phyloP scores from a whole-genome alignment of 2,888 invertebrate genomes.

The Clepsis dumicolana region DNA sequence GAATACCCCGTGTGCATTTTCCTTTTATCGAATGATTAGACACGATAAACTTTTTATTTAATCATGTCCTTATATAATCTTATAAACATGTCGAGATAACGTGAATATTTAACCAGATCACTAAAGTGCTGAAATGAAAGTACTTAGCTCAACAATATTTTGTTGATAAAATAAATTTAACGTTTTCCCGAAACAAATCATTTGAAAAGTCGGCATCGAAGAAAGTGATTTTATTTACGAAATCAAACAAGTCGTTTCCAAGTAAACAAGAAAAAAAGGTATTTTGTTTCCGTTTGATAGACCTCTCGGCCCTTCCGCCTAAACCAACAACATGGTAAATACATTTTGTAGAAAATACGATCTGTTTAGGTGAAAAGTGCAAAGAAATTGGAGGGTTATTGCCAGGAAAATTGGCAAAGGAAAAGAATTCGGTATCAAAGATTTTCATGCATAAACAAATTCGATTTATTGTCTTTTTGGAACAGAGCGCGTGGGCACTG shows the following conservation, averaged over 20 bases:
- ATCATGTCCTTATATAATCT: too few relatives aligned
- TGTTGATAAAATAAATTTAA: neutral
- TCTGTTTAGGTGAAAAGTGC: neutral
- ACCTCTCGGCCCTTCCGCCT: constrained; percentile 2
- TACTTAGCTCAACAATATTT: neutral
- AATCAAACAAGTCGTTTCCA: constrained; percentile 1
- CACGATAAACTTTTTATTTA: too few relatives aligned
- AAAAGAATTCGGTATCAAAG: neutral
- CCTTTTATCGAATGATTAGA: too few relatives aligned
- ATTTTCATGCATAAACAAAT: neutral
- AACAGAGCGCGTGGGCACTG: too few relatives aligned
- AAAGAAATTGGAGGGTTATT: constrained; percentile 5
- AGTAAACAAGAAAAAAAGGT: constrained; percentile 16
- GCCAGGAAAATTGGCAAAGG: neutral
- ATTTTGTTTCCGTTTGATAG: constrained; percentile 2
- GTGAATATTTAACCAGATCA: too few relatives aligned
- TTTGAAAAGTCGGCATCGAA: neutral
- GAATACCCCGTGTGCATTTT: neutral
- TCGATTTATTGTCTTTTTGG: too few relatives aligned
- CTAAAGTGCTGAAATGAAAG: neutral
- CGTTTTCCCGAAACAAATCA: neutral
- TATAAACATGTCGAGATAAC: neutral
- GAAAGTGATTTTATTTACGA: constrained; percentile 3
- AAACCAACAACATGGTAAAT: constrained; percentile 13
- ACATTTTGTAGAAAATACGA: constrained; percentile 14